phyloP scores from a whole-genome alignment of 2,797 vertebrate genomes.

The Pogonophryne albipinna region DNA sequence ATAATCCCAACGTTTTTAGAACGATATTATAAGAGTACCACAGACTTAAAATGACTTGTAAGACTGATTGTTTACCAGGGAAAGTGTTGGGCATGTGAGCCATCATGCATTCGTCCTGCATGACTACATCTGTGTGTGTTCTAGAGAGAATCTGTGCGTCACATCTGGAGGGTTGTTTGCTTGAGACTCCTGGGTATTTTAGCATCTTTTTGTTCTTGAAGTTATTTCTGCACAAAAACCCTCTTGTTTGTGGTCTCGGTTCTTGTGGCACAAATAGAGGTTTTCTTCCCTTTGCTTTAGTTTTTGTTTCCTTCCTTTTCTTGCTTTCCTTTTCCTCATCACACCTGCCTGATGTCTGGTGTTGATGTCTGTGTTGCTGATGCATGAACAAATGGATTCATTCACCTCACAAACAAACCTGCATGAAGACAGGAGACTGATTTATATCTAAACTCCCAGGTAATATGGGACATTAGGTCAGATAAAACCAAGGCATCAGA shows the following conservation, averaged over 20 bases:
- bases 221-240: no score
- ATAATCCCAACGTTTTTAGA: neutral
- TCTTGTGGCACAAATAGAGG: neutral
- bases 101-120: conserved; percentile 54
- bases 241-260: neutral
- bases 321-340: conserved; percentile 38
- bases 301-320: conserved; percentile 34
- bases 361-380: conserved; percentile 50
- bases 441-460: conserved; percentile 11
- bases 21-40: neutral
- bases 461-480: neutral
- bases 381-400: conserved; percentile 46
- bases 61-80: conserved; percentile 21
- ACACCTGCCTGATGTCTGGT: conserved; percentile 49
- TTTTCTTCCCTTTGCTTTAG: neutral
- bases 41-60: conserved; percentile 54
- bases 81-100: conserved; percentile 37
- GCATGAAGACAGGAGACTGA: conserved; percentile 29
- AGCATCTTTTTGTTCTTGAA: neutral
- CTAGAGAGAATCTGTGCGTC: neutral
- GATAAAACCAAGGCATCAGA: no score
- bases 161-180: neutral
- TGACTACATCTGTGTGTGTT: conserved; percentile 42
- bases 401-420: conserved; percentile 14
- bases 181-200: neutral